Evolutionary conservation across 2,113 vertebrate genomes (phyloP).

Genomic region (Mungos mungo): DNA sequence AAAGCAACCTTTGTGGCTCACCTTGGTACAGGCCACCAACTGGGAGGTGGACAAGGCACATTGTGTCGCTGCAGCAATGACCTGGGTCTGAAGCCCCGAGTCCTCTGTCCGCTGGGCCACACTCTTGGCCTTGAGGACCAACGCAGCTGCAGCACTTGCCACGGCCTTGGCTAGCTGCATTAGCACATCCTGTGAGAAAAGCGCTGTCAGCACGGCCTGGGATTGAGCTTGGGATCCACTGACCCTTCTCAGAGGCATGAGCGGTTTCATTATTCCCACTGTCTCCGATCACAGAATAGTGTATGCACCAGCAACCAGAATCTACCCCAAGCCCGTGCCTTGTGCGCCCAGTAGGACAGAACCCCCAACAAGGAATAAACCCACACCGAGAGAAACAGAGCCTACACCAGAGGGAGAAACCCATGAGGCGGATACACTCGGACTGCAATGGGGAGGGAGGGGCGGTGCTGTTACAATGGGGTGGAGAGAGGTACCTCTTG

Average conservation of each 20-base stretch:
- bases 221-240: background rate
- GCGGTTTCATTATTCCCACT: constrained; percentile 72
- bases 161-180: constrained; percentile 98
- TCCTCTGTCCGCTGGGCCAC: constrained; percentile 97
- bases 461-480: background rate
- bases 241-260: constrained; percentile 55
- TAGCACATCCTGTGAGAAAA: constrained; percentile 90
- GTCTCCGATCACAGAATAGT: constrained; percentile 70
- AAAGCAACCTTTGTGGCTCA: constrained; percentile 75
- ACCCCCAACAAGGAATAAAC: constrained; percentile 49
- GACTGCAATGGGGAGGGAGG: background rate
- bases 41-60: constrained; percentile 98
- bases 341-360: constrained; percentile 50
- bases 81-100: constrained; percentile 91
- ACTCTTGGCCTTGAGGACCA: constrained; percentile 97
- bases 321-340: constrained; percentile 46
- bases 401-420: constrained; percentile 55
- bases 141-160: constrained; percentile 92
- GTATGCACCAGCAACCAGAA: constrained; percentile 65
- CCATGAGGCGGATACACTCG: constrained; percentile 78
- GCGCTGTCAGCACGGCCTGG: background rate
- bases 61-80: constrained; percentile 96
- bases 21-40: constrained; percentile 97
- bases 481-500: background rate
- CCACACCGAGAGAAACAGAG: constrained; percentile 57